Conservation (phyloP, 2,888 invertebrate genomes). For the Protophormia terraenovae region DNA sequence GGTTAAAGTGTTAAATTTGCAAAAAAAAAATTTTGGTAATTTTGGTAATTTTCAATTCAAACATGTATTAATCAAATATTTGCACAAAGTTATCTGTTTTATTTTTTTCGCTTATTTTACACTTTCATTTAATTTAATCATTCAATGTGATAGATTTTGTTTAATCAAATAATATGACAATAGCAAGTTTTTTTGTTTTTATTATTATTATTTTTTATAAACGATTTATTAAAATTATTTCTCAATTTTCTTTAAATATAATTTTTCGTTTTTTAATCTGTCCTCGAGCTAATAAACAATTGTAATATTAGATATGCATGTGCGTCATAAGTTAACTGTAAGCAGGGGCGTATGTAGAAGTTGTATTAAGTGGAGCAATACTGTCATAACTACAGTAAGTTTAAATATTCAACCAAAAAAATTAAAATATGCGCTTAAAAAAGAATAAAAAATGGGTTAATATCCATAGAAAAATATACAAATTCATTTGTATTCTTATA, state of each 20-base stretch:
- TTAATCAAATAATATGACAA: background rate
- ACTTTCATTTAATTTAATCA: constrained; percentile 33
- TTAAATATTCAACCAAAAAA: too few relatives aligned
- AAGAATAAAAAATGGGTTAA: too few relatives aligned
- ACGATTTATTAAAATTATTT: background rate
- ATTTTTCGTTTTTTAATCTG: background rate
- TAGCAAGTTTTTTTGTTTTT: background rate
- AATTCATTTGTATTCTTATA: too few relatives aligned
- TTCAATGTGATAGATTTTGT: background rate
- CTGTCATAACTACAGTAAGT: too few relatives aligned
- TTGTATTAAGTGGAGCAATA: background rate
- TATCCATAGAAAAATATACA: too few relatives aligned
- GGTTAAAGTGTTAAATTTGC: background rate
- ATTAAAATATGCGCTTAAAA: too few relatives aligned
- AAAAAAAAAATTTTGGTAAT: background rate
- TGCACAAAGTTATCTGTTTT: background rate
- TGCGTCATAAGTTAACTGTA: background rate
- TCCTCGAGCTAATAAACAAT: constrained; percentile 3
- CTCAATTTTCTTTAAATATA: background rate
- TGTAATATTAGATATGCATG: background rate
- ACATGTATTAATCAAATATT: background rate
- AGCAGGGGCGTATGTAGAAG: background rate
- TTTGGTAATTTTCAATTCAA: background rate
- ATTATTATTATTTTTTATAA: background rate
- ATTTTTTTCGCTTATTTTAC: background rate